These are phyloP conservation scores for Thinocorus orbignyianus DNA, from an alignment of 2,113 vertebrate genomes.

Conservation along the genomic window DNA sequence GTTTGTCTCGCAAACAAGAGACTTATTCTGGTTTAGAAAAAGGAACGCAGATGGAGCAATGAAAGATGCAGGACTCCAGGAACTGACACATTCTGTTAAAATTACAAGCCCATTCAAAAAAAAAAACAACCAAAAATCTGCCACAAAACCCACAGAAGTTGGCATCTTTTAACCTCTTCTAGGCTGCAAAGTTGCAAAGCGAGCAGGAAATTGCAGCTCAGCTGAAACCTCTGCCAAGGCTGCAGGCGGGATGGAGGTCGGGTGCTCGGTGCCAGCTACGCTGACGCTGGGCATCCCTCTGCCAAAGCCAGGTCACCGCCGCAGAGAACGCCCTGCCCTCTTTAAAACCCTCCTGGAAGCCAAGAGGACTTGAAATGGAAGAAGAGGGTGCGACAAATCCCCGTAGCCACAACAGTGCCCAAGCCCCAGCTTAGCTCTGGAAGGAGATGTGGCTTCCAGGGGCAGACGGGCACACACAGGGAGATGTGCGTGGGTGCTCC, in stretches of 20 bases:
- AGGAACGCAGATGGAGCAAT: neutral
- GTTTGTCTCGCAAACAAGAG: neutral
- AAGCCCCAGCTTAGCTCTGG: neutral
- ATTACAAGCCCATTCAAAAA: neutral
- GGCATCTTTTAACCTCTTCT: fast-evolving
- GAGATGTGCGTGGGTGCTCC: fast-evolving
- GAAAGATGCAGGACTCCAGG: neutral
- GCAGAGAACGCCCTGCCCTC: neutral
- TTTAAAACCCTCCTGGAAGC: neutral
- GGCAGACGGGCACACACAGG: fast-evolving
- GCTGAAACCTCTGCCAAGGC: neutral
- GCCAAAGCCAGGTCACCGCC: neutral
- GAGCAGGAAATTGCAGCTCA: neutral
- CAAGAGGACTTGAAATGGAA: neutral
- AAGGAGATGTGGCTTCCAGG: neutral
- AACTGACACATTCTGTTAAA: neutral
- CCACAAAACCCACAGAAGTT: neutral
- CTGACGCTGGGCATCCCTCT: neutral
- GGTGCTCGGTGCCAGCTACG: neutral
- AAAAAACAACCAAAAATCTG: neutral
- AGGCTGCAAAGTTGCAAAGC: fast-evolving
- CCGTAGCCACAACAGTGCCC: neutral
- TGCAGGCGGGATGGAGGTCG: fast-evolving
- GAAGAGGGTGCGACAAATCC: neutral
- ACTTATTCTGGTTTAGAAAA: fast-evolving